A percentile compares a stretch with the other conserved stretches of the same genome.
phyloP scores from a whole-genome alignment of 2,113 vertebrate species.

The Forbesichthys agassizii region DNA sequence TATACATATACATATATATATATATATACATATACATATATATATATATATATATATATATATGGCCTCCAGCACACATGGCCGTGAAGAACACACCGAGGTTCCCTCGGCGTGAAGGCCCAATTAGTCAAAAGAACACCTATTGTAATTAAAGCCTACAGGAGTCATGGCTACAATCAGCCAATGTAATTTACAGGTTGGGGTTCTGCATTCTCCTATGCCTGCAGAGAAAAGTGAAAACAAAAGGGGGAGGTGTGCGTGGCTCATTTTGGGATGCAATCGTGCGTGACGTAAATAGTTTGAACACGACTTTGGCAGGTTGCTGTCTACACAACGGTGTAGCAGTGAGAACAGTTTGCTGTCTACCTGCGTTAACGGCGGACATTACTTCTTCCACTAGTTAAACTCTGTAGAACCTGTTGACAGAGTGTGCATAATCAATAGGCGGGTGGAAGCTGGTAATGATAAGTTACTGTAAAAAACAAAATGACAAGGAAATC shows the following conservation, averaged over 20 bases:
- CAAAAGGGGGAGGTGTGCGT: conserved; percentile 38
- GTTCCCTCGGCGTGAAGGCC: conserved; percentile 52
- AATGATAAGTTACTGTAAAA: conserved; percentile 59
- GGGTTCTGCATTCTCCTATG: conserved; percentile 61
- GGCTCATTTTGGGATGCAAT: conserved; percentile 41
- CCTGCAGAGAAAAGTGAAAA: conserved; percentile 47
- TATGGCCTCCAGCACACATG: conserved; percentile 15
- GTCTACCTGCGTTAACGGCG: conserved; percentile 44
- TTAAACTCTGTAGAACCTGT: not conserved
- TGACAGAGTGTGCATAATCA: conserved; percentile 47
- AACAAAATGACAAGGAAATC: conserved; percentile 39
- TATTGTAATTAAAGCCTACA: conserved; percentile 69
- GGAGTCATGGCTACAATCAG: conserved; percentile 63
- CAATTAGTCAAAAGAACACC: conserved; percentile 72
- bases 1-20: too few species aligned
- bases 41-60: not conserved
- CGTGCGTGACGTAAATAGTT: conserved; percentile 42
- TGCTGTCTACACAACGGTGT: not conserved
- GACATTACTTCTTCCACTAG: conserved; percentile 41
- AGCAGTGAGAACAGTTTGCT: conserved; percentile 22
- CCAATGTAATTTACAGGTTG: conserved; percentile 61
- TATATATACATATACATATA: too few species aligned
- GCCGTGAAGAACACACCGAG: conserved; percentile 33
- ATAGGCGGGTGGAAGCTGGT: conserved; percentile 40
- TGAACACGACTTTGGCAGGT: conserved; percentile 23